Conservation (phyloP, 2,113 vertebrate species). For the Hippocampus zosterae region DNA sequence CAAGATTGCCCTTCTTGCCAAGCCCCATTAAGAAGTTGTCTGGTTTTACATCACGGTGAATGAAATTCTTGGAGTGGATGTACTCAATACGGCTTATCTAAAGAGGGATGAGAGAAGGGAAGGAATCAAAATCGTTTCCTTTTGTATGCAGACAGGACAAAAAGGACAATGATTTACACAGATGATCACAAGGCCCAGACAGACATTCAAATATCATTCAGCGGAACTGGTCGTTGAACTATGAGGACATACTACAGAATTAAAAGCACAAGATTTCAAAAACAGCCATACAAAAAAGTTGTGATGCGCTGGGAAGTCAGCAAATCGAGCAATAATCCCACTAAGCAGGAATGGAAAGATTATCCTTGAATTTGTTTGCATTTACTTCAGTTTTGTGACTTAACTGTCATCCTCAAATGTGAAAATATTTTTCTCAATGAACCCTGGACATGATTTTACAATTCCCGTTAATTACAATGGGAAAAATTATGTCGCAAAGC, state of each 20-base stretch:
- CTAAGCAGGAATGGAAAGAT: neutral
- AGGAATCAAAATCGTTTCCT: neutral
- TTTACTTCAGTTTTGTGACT: neutral
- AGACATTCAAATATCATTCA: neutral
- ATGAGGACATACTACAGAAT: neutral
- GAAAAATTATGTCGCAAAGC: neutral
- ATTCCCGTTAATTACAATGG: neutral
- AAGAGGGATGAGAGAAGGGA: neutral
- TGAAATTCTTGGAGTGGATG: slow-evolving; percentile 98
- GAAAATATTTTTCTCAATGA: too few relatives aligned
- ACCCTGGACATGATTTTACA: too few relatives aligned
- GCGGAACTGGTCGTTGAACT: neutral
- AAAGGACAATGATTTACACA: neutral
- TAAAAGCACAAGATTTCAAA: neutral
- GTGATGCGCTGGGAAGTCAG: neutral
- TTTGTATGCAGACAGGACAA: neutral
- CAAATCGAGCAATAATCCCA: neutral
- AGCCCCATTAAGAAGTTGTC: slow-evolving; percentile 98
- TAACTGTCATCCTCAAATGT: too few relatives aligned
- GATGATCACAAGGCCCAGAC: neutral
- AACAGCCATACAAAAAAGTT: neutral
- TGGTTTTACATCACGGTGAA: slow-evolving; percentile 93
- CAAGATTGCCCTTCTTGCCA: slow-evolving; percentile 94
- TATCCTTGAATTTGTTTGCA: neutral
- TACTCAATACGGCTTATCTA: slow-evolving; percentile 97